Evolutionary conservation across 1,140 invertebrate species (phyloP), one percentile per base, ranked within the genome.

Genomic region (Hydropsyche tenuis): DNA sequence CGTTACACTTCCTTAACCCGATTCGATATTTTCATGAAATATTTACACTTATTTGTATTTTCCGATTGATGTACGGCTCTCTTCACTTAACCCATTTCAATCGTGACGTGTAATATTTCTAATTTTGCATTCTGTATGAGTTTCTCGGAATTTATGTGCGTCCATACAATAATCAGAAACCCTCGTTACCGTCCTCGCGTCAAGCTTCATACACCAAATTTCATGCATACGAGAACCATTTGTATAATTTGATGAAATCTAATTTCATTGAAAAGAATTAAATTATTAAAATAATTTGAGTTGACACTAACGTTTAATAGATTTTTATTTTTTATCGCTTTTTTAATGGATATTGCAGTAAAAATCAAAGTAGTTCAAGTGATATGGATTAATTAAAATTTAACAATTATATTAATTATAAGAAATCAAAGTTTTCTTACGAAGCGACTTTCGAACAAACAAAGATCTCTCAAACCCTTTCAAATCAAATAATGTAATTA

Each of bases 61-160:
- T 53, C 20, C n/a, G 20, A 53, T 53, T 53, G 48, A 53, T 20
- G 48, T 18, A 53, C 48, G 16, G 20, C 48, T 18, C 48, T 53
- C 48, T 53, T 53, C 48, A 53, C 48, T 53, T 53, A 53, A 53
- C 48, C 48, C 48, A 20, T 53, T 53, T 53, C 48, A 37, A 37
- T 37, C 20, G n/a, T 53, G 48, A 53, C 48, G 20, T 53, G 7
- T 53, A 48, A 60, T 60, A 60, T 60, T 60, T 60, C 56, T 60
- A 60, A 60, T 60, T 60, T 25, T 60, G 56, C 22, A 60, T 60
- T 12, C 56, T 60, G 56, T 60, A 4, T 20, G 22, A 25, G 56
- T 60, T 60, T 22, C 9, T 60, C 23, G 56, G 56, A 60, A 60
- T 60, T 25, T 60, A 60, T 25, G 56, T 60, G 20, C 16, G 48